Evolutionary conservation across 2,113 vertebrate genomes (phyloP).

Genomic region (Percina caprodes): DNA sequence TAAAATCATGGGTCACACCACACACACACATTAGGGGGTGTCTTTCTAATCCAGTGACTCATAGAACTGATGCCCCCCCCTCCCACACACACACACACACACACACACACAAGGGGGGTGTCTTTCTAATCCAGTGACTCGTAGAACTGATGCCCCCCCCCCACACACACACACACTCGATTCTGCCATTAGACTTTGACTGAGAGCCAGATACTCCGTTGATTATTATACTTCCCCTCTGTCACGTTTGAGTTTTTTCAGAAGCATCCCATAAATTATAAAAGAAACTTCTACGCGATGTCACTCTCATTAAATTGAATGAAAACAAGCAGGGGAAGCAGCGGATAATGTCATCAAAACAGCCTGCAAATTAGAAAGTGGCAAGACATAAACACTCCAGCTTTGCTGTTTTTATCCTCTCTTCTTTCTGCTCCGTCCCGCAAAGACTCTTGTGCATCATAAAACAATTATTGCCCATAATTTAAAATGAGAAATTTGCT

Average conservation of each 20-base stretch:
- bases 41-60: constrained; percentile 31
- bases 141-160: constrained; percentile 24
- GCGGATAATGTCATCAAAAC: constrained; percentile 41
- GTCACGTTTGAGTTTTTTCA: constrained; percentile 48
- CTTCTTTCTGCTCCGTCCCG: constrained; percentile 22
- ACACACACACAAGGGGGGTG: constrained; percentile 2
- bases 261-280: constrained; percentile 32
- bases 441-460: constrained; percentile 38
- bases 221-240: constrained; percentile 43
- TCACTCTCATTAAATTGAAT: constrained; percentile 29
- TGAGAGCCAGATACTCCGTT: constrained; percentile 21
- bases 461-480: constrained; percentile 57
- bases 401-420: constrained; percentile 4
- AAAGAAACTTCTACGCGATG: constrained; percentile 17
- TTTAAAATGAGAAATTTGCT: constrained; percentile 44
- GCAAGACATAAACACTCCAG: constrained; percentile 29
- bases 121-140: constrained; percentile 31
- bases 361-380: constrained; percentile 41
- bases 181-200: constrained; percentile 28
- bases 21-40: neutral
- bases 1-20: constrained; percentile 37
- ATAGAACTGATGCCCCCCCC: constrained; percentile 26
- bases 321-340: constrained; percentile 15
- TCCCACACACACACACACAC: neutral
- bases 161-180: neutral